Evolutionary conservation across 2,888 invertebrate genomes (phyloP).

Genomic region (Coronaproctus castanopsis): DNA sequence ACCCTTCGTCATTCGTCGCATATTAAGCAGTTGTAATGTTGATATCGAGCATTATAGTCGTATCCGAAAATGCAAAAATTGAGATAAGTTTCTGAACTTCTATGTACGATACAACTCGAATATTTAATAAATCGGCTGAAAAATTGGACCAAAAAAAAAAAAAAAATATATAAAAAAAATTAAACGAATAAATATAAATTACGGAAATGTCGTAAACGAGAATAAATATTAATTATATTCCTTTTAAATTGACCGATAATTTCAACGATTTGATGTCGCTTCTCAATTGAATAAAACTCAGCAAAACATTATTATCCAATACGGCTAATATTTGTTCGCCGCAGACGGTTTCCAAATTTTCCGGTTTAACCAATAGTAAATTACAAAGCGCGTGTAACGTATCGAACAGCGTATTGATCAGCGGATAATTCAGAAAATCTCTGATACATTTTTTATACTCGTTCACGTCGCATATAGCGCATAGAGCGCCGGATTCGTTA

Average conservation of each 20-base stretch:
- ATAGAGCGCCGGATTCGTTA: conserved; percentile 89
- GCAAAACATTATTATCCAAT: conserved; percentile 69
- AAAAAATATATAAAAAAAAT: no score
- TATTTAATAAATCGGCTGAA: no score
- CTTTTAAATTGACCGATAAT: conserved; percentile 33
- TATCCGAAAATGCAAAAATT: no score
- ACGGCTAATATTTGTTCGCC: conserved; percentile 77
- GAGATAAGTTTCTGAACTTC: no score
- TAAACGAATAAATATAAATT: no score
- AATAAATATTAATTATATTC: neutral
- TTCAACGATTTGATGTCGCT: conserved; percentile 84
- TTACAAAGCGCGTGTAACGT: conserved; percentile 90
- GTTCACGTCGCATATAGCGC: conserved; percentile 93
- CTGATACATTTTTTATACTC: conserved; percentile 85
- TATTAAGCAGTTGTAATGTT: no score
- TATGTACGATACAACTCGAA: no score
- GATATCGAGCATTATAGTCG: no score
- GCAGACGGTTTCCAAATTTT: conserved; percentile 88
- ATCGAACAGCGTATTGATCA: conserved; percentile 79
- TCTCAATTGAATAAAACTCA: conserved; percentile 82
- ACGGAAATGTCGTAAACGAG: no score
- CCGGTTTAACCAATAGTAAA: conserved; percentile 79
- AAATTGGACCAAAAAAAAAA: no score
- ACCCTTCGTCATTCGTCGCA: no score
- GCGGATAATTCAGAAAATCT: conserved; percentile 46